Evolutionary conservation across 2,797 vertebrate genomes (phyloP).

Genomic region (Falco peregrinus): DNA sequence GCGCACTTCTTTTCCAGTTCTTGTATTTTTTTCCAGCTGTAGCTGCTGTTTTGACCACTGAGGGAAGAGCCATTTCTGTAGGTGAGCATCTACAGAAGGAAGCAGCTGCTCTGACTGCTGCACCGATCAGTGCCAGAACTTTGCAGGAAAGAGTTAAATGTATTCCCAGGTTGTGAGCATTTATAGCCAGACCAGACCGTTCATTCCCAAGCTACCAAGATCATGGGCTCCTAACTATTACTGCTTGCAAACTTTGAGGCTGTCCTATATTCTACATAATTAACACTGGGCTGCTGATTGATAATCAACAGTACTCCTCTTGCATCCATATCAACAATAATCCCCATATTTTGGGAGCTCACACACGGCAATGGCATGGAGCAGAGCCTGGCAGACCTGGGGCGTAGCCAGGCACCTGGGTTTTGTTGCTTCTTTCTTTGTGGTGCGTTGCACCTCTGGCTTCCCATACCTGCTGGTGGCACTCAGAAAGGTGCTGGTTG

Average conservation of each 20-base stretch:
- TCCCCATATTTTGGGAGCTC: not conserved
- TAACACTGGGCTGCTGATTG: not conserved
- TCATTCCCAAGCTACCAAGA: not conserved
- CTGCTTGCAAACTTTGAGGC: not conserved
- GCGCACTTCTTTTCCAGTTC: not conserved
- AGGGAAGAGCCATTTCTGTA: not conserved
- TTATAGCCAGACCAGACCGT: not conserved
- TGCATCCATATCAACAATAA: not conserved
- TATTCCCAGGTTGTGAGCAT: not conserved
- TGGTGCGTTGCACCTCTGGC: not conserved
- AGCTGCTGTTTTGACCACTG: not conserved
- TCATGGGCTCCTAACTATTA: slow-evolving; percentile 6
- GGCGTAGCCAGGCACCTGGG: not conserved
- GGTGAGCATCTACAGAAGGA: not conserved
- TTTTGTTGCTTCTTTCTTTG: not conserved
- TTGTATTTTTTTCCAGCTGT: not conserved
- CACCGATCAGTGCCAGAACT: not conserved
- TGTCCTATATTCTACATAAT: not conserved
- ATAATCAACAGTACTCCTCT: not conserved
- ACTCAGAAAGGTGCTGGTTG: not conserved
- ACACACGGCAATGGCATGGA: fast-evolving
- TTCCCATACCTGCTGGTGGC: not conserved
- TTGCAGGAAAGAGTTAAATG: slow-evolving; percentile 10
- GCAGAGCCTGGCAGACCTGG: not conserved
- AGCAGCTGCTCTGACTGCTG: not conserved